Conservation (phyloP, 2,797 vertebrate species). For the Podargus strigoides region DNA sequence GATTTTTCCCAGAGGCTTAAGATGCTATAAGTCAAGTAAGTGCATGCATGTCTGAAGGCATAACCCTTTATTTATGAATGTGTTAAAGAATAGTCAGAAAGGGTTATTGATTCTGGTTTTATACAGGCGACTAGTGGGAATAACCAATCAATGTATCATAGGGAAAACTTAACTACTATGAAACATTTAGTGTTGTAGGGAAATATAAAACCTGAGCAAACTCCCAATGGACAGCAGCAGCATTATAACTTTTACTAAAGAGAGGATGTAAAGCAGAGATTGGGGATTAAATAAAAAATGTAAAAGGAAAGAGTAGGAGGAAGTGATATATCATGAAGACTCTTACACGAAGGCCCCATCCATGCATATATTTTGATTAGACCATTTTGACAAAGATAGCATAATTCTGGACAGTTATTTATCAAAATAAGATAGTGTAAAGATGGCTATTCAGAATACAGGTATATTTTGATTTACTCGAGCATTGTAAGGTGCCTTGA, state of each 20-base stretch:
- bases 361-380: not conserved
- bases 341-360: not conserved
- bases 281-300: not conserved
- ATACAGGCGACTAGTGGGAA: not conserved
- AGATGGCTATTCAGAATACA: not conserved
- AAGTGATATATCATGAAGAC: not conserved
- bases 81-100: not conserved
- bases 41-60: not conserved
- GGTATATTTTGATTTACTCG: not conserved
- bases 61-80: constrained; percentile 1
- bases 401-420: not conserved
- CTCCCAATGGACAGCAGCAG: not conserved
- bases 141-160: not conserved
- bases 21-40: constrained; percentile 6
- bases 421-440: not conserved
- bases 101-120: constrained; percentile 11
- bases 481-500: not conserved
- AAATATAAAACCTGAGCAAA: not conserved
- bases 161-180: not conserved
- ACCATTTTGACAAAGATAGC: not conserved
- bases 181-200: not conserved
- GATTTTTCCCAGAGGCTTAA: not conserved
- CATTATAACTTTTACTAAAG: not conserved
- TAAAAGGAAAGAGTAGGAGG: not conserved
- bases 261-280: not conserved